Evolutionary conservation across 2,113 vertebrate species (phyloP), one percentile per base, ranked within the genome.

Genomic region (Tragelaphus scriptus): DNA sequence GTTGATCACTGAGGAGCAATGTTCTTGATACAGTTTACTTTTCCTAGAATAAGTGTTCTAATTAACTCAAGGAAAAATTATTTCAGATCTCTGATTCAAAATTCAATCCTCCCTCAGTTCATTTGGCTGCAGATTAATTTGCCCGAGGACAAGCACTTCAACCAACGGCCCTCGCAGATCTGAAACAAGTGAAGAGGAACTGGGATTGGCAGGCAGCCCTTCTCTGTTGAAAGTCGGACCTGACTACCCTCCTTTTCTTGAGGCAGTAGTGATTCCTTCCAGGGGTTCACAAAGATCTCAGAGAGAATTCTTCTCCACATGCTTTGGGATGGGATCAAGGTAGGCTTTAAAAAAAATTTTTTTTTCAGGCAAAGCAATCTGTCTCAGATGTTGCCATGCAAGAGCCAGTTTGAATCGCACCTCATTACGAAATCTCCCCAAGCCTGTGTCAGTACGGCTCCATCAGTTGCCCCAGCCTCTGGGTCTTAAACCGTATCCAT

Each of bases 1-100:
- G 86, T 95, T 97, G 97, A 96, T 97, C 96, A 90, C 59, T 9
- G 19, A 96, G 65, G 95, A 97, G 92, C 30, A 95, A 90, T 88
- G 19, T 55, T 93, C 89, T 90, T 63, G 4, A 80, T 89, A 51
- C 36, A 65, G 89, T 91, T 97, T 97, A 85, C 47, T 86, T 95
- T 97, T 95, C 49, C 63, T 90, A 86, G 59, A 97, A 79, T 79
- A 95, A 81, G 82, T 79, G 59, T 94, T 75, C 86, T 97, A 97
- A 98, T 98, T 96, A 96, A 91, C 79, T 97, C 44, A 65, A 49
- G 11, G 77, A 13, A 40, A 93, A 89, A 92, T 84, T n/a, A 93
- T 88, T 84, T 90, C 68, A 28, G 82, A 88, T 88, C 91, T 95
- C 96, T 68, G 79, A 91, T 61, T 94, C 58, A 96, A 95, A 97